A percentile compares a stretch with the other conserved stretches of the same genome.
Evolutionary conservation across 2,113 vertebrate species (phyloP).

Genomic region (Potamarius usumacintae): DNA sequence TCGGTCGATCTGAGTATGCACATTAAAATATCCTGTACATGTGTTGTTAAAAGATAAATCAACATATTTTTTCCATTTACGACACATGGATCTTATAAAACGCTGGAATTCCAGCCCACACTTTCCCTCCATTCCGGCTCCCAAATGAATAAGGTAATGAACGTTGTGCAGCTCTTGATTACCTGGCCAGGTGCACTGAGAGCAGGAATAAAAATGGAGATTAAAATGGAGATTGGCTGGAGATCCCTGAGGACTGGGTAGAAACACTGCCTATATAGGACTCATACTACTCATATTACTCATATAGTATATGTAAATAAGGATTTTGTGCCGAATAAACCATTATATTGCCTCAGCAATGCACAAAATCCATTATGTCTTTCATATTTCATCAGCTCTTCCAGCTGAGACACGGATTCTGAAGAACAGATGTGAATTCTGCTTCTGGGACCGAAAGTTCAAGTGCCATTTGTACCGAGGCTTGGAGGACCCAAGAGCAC

Average conservation of each 20-base stretch:
- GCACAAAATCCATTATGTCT: not conserved
- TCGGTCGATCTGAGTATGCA: not conserved
- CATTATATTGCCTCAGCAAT: not conserved
- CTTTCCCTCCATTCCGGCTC: not conserved
- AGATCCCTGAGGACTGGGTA: constrained; percentile 1
- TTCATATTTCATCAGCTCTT: constrained; percentile 28
- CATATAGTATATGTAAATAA: constrained; percentile 7
- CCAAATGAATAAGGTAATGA: not conserved
- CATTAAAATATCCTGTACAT: not conserved
- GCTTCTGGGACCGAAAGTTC: not conserved
- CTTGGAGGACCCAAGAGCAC: not conserved
- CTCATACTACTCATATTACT: not conserved
- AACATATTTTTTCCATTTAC: not conserved
- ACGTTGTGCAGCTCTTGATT: not conserved
- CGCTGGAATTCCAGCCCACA: not conserved
- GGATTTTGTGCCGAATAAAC: not conserved
- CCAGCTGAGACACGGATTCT: constrained; percentile 1
- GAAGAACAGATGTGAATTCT: constrained; percentile 21
- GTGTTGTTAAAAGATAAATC: constrained; percentile 8
- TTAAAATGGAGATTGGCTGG: constrained; percentile 31
- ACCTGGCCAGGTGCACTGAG: constrained; percentile 20
- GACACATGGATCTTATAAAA: not conserved
- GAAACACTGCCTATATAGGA: not conserved
- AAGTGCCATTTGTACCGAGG: not conserved
- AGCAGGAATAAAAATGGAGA: constrained; percentile 30